A percentile compares a stretch with the other conserved stretches of the same genome.
These are phyloP conservation scores for Diploscapter pachys DNA, from an alignment of 1,140 invertebrate genomes.

Conservation along the genomic window DNA sequence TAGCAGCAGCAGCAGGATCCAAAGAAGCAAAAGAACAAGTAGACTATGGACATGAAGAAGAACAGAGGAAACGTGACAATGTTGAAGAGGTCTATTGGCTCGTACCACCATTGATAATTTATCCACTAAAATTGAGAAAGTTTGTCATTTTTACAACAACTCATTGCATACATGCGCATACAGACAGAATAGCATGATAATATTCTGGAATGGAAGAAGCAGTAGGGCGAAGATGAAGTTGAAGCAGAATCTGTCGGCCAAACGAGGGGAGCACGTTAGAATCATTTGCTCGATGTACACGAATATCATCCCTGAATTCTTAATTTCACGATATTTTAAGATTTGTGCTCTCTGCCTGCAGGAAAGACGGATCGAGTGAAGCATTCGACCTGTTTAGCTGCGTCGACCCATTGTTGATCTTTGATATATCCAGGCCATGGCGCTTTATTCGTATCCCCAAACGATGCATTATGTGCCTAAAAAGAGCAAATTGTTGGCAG, in stretches of 20 bases:
- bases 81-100: slow-evolving; percentile 32
- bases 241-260: slow-evolving; percentile 18
- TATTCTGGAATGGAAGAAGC: slow-evolving; percentile 19
- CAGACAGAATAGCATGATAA: slow-evolving; percentile 22
- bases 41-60: slow-evolving; percentile 20
- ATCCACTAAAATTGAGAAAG: slow-evolving; percentile 15
- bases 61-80: slow-evolving; percentile 21
- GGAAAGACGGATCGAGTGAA: slow-evolving; percentile 30
- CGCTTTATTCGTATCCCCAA: slow-evolving; percentile 3
- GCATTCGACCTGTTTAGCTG: slow-evolving; percentile 21
- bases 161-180: slow-evolving; percentile 13
- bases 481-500: too few species aligned
- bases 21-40: slow-evolving; percentile 29
- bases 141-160: neutral
- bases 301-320: slow-evolving; percentile 16
- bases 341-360: slow-evolving; percentile 7
- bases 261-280: slow-evolving; percentile 4
- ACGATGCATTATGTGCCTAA: too few species aligned
- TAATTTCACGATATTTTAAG: neutral
- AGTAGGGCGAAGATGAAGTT: slow-evolving; percentile 19
- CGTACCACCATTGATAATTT: slow-evolving; percentile 27
- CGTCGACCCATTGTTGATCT: slow-evolving; percentile 22
- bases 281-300: slow-evolving; percentile 29
- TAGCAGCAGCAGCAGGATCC: slow-evolving; percentile 25
- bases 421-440: slow-evolving; percentile 23